Base-by-base conservation (phyloP, 1,140 invertebrate species). In the Hetaerina americana region DNA sequence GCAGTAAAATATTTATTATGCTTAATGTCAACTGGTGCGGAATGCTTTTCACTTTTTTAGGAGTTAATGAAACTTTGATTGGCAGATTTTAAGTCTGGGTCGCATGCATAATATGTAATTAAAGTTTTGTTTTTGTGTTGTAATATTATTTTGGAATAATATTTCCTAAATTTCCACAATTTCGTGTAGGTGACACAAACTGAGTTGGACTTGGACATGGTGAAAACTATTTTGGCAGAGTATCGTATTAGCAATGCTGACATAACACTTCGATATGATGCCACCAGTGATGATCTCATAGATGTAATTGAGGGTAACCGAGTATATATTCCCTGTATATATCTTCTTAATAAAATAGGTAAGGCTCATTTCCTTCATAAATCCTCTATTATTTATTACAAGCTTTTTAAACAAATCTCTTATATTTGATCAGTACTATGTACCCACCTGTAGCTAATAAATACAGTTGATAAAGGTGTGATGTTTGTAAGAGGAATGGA, bases 191-290 rank as follows among this genome's bases (percentile, higher is more conserved):
- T 92, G 72, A 80, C 89, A 0, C 97, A 99, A 85, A 90, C 93
- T 1, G 98, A 99, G 82, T 82, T 99, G 70, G 98, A 99, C 82
- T 77, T 89, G 26, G 98, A 99, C 76, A 90, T 93, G 0, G 97
- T 99, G 0, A 98, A 96, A 84, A 91, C 93, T 8, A 99, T 99
- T 80, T 82, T 99, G 26, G 92, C 92, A 0, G 98, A 99, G 82
- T 99, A 99, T 81, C 95, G 93, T 82, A 99, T 99, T 73, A 95
- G 98, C 79, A 99, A 99, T 85, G 98, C 97, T 68, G 98, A 98
- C 80, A 92, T 98, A 28, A 95, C 94, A 0, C 82, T 98, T 5
- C 87, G 93, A 75, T 96, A 94, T 78, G 97, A 99, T 82, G 96
- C 96, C 0, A 97, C 93, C 2, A 92, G 93, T 75, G 98, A 99